These are phyloP conservation scores for Minunthozetes semirufus DNA, from an alignment of 2,888 invertebrate genomes.

Conservation along the genomic window DNA sequence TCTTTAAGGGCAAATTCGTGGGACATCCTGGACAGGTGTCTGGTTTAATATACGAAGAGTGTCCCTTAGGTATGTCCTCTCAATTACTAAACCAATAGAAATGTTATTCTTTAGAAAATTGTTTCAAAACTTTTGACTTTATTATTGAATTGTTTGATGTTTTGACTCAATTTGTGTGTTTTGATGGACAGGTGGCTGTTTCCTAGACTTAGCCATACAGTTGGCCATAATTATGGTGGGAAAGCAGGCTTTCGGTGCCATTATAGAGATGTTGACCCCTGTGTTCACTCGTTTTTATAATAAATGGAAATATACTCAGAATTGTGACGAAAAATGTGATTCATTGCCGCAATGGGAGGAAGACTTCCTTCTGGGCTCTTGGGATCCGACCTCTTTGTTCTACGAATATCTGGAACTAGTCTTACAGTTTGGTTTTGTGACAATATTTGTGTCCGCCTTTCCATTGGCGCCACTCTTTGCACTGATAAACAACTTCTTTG, in stretches of 20 bases:
- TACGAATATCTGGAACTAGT: slow-evolving; percentile 98
- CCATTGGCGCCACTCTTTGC: slow-evolving; percentile 94
- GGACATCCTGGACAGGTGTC: background rate
- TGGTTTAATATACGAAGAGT: background rate
- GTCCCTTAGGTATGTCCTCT: slow-evolving; percentile 68
- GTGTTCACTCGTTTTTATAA: slow-evolving; percentile 47
- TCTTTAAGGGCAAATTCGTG: slow-evolving; percentile 48
- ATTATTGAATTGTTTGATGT: background rate
- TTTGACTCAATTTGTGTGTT: no score
- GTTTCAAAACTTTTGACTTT: background rate
- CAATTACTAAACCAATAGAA: slow-evolving; percentile 47
- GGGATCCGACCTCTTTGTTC: slow-evolving; percentile 80
- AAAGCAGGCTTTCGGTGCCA: slow-evolving; percentile 83
- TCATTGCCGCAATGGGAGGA: slow-evolving; percentile 66
- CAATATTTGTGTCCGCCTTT: slow-evolving; percentile 94
- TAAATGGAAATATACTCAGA: slow-evolving; percentile 7
- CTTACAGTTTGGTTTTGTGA: slow-evolving; percentile 93
- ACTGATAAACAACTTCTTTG: slow-evolving; percentile 85
- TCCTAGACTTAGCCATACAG: slow-evolving; percentile 87
- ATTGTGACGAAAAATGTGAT: background rate
- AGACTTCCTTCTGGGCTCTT: slow-evolving; percentile 77
- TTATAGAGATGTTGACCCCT: slow-evolving; percentile 81
- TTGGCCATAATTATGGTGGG: slow-evolving; percentile 92
- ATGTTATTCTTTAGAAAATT: background rate
- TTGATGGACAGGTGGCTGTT: slow-evolving; percentile 69